phyloP scores from a whole-genome alignment of 1,140 invertebrate genomes.

The Callitettix versicolor region DNA sequence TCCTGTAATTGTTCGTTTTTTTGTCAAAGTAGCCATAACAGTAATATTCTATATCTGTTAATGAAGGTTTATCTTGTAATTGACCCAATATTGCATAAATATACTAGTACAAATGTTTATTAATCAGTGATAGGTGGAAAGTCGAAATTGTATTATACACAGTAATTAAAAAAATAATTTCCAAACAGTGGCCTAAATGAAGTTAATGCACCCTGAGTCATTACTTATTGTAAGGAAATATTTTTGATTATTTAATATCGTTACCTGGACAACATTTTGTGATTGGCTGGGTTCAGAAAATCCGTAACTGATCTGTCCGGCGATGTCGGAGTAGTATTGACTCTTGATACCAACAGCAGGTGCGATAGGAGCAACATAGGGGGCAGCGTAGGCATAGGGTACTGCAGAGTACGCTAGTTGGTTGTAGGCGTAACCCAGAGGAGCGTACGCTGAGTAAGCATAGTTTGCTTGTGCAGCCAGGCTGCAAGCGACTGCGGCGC shows the following conservation, averaged over 20 bases:
- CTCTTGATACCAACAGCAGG: slow-evolving; percentile 35
- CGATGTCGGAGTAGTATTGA: slow-evolving; percentile 44
- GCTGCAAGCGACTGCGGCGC: slow-evolving; percentile 2
- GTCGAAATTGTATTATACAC: too few relatives aligned
- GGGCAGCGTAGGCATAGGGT: slow-evolving; percentile 28
- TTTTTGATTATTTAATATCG: too few relatives aligned
- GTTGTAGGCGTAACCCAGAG: slow-evolving; percentile 1
- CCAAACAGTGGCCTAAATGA: too few relatives aligned
- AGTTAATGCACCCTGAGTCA: too few relatives aligned
- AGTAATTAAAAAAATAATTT: too few relatives aligned
- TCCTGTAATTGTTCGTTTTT: slow-evolving; percentile 32
- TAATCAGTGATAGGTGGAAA: too few relatives aligned
- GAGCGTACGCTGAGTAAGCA: slow-evolving; percentile 11
- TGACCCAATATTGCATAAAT: too few relatives aligned
- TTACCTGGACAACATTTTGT: slow-evolving; percentile 37
- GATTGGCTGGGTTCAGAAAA: slow-evolving; percentile 42
- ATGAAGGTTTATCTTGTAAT: too few relatives aligned
- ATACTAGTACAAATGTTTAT: too few relatives aligned
- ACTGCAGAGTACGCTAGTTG: slow-evolving; percentile 5
- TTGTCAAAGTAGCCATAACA: too few relatives aligned
- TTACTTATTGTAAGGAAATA: too few relatives aligned
- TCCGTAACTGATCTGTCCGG: slow-evolving; percentile 44
- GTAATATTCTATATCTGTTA: too few relatives aligned
- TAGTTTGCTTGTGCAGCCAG: slow-evolving; percentile 9
- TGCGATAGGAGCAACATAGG: slow-evolving; percentile 34